A percentile compares a stretch with the other conserved stretches of the same genome.
Evolutionary conservation across 2,113 vertebrate species (phyloP).

Genomic region (Ranitomeya variabilis): DNA sequence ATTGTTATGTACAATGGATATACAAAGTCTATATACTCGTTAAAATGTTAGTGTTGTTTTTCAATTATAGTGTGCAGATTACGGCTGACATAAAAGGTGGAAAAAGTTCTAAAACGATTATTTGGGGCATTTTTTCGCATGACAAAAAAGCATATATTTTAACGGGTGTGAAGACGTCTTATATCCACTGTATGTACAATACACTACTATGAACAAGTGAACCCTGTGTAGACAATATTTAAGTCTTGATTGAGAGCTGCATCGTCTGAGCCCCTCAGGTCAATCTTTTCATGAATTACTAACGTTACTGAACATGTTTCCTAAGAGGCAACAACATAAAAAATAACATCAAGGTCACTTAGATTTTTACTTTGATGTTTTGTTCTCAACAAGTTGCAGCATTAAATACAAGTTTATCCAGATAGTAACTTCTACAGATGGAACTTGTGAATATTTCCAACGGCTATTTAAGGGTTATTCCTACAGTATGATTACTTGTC

Average conservation of each 20-base stretch:
- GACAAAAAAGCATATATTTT: too few species aligned
- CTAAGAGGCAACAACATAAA: neutral
- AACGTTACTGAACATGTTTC: neutral
- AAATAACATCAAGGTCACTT: conserved; percentile 5
- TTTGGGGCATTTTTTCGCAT: too few species aligned
- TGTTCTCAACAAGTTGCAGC: neutral
- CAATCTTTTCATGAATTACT: neutral
- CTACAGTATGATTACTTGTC: too few species aligned
- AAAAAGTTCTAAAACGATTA: too few species aligned
- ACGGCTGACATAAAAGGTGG: too few species aligned
- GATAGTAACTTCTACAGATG: neutral
- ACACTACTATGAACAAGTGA: neutral
- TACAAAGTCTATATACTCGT: too few species aligned
- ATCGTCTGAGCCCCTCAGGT: neutral
- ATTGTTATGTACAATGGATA: too few species aligned
- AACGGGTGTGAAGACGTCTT: too few species aligned
- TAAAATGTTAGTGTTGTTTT: too few species aligned
- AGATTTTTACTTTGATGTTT: neutral
- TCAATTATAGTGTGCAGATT: too few species aligned
- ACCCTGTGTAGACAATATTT: neutral
- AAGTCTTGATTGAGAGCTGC: neutral
- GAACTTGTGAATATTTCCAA: neutral
- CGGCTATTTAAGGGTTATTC: neutral
- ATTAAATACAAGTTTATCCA: neutral
- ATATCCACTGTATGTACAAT: neutral